Percentiles rank a stretch among this genome's conserved stretches.
Conservation (phyloP, 2,797 vertebrate genomes). For the Acestrorhynchus altus region DNA sequence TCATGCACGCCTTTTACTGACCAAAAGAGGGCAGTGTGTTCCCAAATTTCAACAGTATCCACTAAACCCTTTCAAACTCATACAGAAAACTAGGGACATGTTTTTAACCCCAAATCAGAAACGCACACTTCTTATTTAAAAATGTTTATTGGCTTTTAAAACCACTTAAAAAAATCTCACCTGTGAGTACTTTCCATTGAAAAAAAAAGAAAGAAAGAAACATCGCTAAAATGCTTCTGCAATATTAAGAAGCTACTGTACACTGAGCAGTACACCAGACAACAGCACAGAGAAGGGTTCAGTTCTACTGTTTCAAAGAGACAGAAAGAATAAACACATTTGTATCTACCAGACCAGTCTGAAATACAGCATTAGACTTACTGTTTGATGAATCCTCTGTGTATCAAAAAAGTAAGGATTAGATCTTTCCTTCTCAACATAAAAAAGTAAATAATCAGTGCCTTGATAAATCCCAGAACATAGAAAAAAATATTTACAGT, state of each 20-base stretch:
- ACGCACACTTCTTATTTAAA: conserved; percentile 79
- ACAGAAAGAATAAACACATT: conserved; percentile 86
- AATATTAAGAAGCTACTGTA: conserved; percentile 98
- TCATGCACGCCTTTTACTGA: background rate
- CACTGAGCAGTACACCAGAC: conserved; percentile 98
- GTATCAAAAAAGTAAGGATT: conserved; percentile 86
- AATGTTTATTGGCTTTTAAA: conserved; percentile 99
- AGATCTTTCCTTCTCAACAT: conserved; percentile 80
- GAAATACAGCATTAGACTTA: conserved; percentile 86
- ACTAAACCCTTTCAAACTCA: background rate
- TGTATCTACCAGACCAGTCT: conserved; percentile 83
- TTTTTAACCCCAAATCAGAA: conserved; percentile 10
- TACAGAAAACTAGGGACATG: conserved; percentile 29
- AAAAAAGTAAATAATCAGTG: conserved; percentile 91
- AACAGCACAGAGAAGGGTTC: conserved; percentile 87
- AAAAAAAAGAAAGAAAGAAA: conserved; percentile 80
- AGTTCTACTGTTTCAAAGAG: conserved; percentile 90
- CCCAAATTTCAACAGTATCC: background rate
- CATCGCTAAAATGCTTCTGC: conserved; percentile 92
- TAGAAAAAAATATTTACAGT: conserved; percentile 74
- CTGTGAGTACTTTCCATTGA: conserved; percentile 99
- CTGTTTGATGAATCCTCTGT: conserved; percentile 89
- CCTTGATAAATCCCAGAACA: conserved; percentile 89
- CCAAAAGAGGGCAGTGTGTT: conserved; percentile 29
- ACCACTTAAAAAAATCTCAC: conserved; percentile 99